Evolutionary conservation across 2,113 vertebrate species (phyloP).

Genomic region (Onychostruthus taczanowskii): DNA sequence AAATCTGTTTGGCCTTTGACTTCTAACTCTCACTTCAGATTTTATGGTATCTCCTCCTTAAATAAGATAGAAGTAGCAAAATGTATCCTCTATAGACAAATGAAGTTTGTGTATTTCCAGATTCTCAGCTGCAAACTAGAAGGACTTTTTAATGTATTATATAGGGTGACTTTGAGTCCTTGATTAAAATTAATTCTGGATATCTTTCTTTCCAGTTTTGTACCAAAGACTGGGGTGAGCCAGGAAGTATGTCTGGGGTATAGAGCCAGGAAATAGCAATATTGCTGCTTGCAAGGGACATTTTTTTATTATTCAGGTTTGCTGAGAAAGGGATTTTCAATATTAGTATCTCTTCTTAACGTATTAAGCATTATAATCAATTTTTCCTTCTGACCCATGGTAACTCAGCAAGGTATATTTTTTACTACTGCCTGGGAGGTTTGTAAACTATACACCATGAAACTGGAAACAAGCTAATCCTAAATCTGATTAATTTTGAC

Average conservation of each 20-base stretch:
- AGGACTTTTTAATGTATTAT: background rate
- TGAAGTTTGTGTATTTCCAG: background rate
- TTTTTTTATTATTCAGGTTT: background rate
- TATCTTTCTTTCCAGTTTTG: background rate
- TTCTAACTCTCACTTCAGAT: background rate
- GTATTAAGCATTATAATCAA: background rate
- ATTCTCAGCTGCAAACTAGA: background rate
- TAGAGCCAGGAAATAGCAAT: background rate
- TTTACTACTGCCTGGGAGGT: background rate
- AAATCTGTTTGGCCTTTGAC: background rate
- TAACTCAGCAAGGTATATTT: background rate
- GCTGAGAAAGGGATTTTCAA: background rate
- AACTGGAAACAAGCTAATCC: background rate
- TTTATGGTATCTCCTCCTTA: background rate
- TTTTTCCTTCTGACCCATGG: background rate
- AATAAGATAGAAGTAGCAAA: background rate
- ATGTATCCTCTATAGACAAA: background rate
- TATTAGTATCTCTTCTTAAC: background rate
- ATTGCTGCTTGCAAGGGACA: background rate
- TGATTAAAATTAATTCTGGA: background rate
- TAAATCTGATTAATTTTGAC: background rate
- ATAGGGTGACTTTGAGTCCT: background rate
- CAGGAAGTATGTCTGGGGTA: background rate
- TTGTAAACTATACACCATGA: background rate
- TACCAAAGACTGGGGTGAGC: background rate